These are phyloP conservation scores for Labia minor DNA, from an alignment of 2,888 invertebrate species.

Conservation along the genomic window DNA sequence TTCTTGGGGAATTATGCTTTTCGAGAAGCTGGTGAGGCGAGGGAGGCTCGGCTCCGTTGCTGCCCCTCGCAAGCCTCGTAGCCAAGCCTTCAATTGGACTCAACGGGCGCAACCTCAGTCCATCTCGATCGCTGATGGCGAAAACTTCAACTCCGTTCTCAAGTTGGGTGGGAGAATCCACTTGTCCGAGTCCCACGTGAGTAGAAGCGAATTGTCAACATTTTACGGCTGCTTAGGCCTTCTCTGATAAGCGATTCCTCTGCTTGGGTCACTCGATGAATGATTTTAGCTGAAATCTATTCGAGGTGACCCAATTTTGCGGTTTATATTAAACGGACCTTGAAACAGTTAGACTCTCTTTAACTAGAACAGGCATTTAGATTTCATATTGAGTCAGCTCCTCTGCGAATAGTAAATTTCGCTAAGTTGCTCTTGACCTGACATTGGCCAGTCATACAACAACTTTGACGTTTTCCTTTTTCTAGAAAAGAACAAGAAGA, in stretches of 20 bases:
- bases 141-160: background rate
- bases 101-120: background rate
- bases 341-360: background rate
- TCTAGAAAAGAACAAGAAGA: conserved; percentile 15
- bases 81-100: too few relatives aligned
- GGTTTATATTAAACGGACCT: conserved; percentile 1
- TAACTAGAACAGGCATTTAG: background rate
- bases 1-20: too few relatives aligned
- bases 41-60: background rate
- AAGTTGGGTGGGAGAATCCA: background rate
- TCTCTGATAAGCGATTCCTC: background rate
- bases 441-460: background rate
- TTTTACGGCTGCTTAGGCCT: too few relatives aligned
- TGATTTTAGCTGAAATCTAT: background rate
- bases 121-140: background rate
- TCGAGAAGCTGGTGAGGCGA: background rate
- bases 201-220: background rate
- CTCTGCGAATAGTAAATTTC: background rate
- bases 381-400: too few relatives aligned
- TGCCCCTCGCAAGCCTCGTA: too few relatives aligned
- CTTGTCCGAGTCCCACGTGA: background rate
- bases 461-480: conserved; percentile 2
- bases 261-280: background rate
- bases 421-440: background rate
- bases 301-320: background rate